Evolutionary conservation across 37 sponge, comb jelly and placozoan species (phyloP), one percentile per base, ranked within the genome.

Genomic region (Aplysina aerophoba): DNA sequence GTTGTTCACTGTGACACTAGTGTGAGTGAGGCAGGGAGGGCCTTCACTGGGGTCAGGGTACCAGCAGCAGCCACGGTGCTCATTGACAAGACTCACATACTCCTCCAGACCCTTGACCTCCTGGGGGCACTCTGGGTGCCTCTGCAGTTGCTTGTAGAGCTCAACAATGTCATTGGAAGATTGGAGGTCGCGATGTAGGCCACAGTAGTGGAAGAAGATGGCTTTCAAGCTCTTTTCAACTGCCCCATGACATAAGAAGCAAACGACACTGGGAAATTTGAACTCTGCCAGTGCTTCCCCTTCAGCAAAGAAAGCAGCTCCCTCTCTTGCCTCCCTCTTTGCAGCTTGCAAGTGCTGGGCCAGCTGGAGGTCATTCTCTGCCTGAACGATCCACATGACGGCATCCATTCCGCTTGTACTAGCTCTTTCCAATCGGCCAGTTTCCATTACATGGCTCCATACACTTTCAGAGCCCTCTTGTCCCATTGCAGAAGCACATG

Each of bases 151-250:
- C n/a, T 86, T 34, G 15, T 39, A 57, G 15, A 91, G 44, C 57
- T 19, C 24, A 4, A 81, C 69, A 6, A 91, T 55, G 44, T 63
- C 27, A 65, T 38, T 85, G 39, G 54, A 81, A 31, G 28, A 28
- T 39, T 80, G 0, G 14, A 73, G 73, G 57, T 83, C 19, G 0
- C 34, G 21, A 21, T 24, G 64, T 12, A 84, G 56, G 27, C 88
- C 88, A 80, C 85, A 74, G 24, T 71, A 80, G 5, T 84, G 86
- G 67, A 73, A 87, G 22, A 81, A 59, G 6, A 87, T 57, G 20
- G 87, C 93, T 55, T 87, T 93, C 33, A 93, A 36, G 59, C 87
- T 74, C 75, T 93, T 93, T 50, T 89, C 90, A 0, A 85, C 88
- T 22, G 64, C 83, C 19, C 89, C 93, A 87, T 90, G 90, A 41